A percentile compares a stretch with the other conserved stretches of the same genome.
Conservation (phyloP, 1,140 invertebrate species). For the Acromyrmex heyeri region DNA sequence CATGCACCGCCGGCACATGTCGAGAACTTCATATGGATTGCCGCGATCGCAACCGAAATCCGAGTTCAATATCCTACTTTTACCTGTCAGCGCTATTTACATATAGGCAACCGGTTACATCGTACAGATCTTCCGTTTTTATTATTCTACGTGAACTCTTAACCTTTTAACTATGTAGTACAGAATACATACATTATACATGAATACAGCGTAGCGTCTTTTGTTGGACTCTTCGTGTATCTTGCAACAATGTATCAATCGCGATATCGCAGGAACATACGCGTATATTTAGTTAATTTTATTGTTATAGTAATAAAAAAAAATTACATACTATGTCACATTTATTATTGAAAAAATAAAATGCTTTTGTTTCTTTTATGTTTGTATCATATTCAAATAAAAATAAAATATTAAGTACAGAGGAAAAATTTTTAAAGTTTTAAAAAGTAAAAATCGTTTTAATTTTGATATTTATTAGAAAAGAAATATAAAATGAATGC, state of each 20-base stretch:
- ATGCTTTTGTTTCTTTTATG: too few species aligned
- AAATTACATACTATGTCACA: too few species aligned
- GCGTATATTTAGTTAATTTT: neutral
- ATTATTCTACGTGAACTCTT: neutral
- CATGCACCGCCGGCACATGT: constrained; percentile 7
- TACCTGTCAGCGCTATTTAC: neutral
- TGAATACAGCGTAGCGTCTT: neutral
- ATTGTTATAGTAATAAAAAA: too few species aligned
- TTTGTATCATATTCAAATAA: too few species aligned
- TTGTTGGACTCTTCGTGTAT: neutral
- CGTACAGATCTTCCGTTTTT: neutral
- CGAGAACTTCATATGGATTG: neutral
- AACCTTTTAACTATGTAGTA: neutral
- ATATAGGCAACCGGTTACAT: constrained; percentile 8
- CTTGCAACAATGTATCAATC: neutral
- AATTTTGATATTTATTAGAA: neutral
- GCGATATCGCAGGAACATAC: neutral
- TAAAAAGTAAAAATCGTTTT: neutral
- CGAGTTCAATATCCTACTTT: constrained; percentile 16
- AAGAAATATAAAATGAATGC: neutral
- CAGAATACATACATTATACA: neutral
- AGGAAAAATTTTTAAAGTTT: neutral
- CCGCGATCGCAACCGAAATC: constrained; percentile 19
- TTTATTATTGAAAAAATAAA: too few species aligned
- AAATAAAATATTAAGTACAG: too few species aligned